These are phyloP conservation scores for Tachystola acroxantha DNA, from an alignment of 2,888 invertebrate genomes.

Conservation along the genomic window DNA sequence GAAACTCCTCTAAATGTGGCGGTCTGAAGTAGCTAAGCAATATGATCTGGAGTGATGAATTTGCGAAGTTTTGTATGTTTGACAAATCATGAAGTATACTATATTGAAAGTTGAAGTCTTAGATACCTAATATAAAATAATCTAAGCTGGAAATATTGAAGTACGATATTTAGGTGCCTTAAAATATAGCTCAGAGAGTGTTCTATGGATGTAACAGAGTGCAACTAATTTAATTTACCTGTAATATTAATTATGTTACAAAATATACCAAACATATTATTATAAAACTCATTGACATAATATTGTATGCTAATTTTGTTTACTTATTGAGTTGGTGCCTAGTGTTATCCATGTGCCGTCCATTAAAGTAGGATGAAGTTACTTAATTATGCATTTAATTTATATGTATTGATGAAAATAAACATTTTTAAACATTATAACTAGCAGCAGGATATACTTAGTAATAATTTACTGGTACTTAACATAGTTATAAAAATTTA, in stretches of 20 bases:
- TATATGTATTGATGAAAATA: not conserved
- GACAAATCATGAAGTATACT: not conserved
- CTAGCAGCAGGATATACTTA: too few species aligned
- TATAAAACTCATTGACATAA: not conserved
- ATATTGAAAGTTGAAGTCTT: not conserved
- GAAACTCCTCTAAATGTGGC: slow-evolving; percentile 51
- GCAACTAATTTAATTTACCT: not conserved
- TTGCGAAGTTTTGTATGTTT: not conserved
- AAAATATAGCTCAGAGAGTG: not conserved
- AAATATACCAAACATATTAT: not conserved
- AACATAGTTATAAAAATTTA: too few species aligned
- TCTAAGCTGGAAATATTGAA: too few species aligned
- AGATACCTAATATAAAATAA: not conserved
- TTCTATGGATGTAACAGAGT: not conserved
- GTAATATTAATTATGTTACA: not conserved
- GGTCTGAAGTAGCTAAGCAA: not conserved
- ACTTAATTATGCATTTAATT: not conserved
- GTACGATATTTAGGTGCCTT: not conserved
- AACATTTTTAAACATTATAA: too few species aligned
- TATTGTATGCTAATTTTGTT: not conserved
- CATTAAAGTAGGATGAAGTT: not conserved
- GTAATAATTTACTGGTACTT: too few species aligned
- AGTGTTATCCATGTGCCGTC: too few species aligned
- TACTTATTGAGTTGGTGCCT: not conserved
- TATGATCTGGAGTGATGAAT: not conserved